Evolutionary conservation across 2,113 vertebrate species (phyloP), one percentile per base, ranked within the genome.

Genomic region (Athene noctua): DNA sequence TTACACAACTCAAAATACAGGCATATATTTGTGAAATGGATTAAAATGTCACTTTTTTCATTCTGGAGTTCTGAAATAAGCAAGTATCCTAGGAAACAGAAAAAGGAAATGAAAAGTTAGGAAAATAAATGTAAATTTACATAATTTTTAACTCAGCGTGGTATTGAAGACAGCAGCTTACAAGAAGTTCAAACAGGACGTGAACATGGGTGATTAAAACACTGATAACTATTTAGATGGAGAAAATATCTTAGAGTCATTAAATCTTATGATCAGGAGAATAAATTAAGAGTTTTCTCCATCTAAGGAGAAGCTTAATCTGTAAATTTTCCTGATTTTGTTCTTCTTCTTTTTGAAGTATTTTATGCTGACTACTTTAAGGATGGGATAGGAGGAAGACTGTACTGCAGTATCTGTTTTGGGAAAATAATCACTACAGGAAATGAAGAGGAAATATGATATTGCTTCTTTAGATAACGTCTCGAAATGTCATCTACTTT

Each of bases 401-500:
- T 65, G 17, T 65, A 55, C 27, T 40, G 13, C 34, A 73, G 12
- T 20, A 66, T 86, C 21, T 70, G 30, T 66, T 66, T 61, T 80
- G 55, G 27, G 83, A 90, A 83, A 20, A 49, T 40, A 86, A 72
- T 65, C 51, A 10, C 22, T 38, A 38, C 19, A 66, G 83, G 46
- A 94, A 83, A 86, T 77, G 19, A 88, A 54, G 63, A 68, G 30
- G 54, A 88, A 88, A 61, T 57, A 80, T 20, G 2, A 65, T 46
- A 77, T 36, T 22, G 5, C 6, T 82, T 81, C 59, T 80, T 74
- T 71, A 71, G 86, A 74, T 70, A 80, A n/a, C 1, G 8, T 54
- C 65, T 80, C 79, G 38, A 96, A 91, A 74, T 91, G 18, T 47
- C 52, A n/a, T 55, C 82, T 88, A 38, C 67, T 61, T 86, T 78